Percentiles rank a stretch among this genome's conserved stretches.
Conservation (phyloP, 2,888 invertebrate genomes). For the Thysanoteuthis rhombus region DNA sequence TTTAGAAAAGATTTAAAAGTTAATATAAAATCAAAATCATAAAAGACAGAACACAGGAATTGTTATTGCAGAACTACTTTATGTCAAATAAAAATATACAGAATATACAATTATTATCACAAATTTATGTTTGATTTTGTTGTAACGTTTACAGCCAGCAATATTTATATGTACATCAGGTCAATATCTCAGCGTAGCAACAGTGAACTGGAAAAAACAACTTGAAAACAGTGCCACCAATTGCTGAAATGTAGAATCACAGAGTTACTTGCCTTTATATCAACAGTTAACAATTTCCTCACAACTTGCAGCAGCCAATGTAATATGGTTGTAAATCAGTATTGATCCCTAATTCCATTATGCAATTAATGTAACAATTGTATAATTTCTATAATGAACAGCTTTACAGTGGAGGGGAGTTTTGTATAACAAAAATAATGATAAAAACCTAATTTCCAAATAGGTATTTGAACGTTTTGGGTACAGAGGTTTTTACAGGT, state of each 20-base stretch:
- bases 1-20: too few relatives aligned
- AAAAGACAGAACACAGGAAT: background rate
- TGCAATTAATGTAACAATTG: background rate
- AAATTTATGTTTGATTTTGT: background rate
- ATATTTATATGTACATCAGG: background rate
- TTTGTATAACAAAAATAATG: background rate
- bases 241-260: constrained; percentile 12
- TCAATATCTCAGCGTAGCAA: background rate
- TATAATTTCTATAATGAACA: background rate
- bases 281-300: background rate
- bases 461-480: too few relatives aligned
- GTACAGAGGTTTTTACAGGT: too few relatives aligned
- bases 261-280: background rate
- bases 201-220: background rate
- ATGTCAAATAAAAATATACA: constrained; percentile 31
- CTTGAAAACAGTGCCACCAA: background rate
- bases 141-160: background rate
- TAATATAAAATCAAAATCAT: too few relatives aligned
- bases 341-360: background rate
- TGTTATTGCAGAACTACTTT: constrained; percentile 29
- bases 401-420: too few relatives aligned
- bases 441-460: background rate
- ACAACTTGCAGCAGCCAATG: background rate
- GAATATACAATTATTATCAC: constrained; percentile 27
- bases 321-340: background rate